Percentiles rank a stretch among this genome's conserved stretches.
Conservation (phyloP, 2,113 vertebrate species). For the Dryoscopus gambensis region DNA sequence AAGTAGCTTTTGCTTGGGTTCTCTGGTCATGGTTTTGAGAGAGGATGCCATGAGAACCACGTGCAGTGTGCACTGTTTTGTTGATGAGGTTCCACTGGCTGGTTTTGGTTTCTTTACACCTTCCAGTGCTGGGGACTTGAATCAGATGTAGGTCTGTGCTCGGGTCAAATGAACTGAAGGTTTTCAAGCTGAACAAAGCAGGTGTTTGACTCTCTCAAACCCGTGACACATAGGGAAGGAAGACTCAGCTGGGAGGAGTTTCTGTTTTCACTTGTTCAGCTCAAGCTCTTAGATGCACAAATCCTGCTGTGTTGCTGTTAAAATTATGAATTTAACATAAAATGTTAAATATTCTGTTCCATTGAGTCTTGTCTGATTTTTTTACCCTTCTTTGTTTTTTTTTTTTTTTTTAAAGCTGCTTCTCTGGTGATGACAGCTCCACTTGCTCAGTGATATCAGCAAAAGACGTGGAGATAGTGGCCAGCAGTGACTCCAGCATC, state of each 20-base stretch:
- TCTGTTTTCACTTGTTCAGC: neutral
- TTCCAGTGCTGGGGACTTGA: neutral
- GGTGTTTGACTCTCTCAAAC: neutral
- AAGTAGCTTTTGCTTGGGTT: neutral
- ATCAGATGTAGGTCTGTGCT: neutral
- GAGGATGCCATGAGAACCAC: neutral
- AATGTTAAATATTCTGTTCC: neutral
- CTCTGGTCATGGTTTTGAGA: neutral
- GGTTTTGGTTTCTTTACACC: neutral
- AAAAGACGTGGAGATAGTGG: slow-evolving; percentile 93
- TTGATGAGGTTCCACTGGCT: neutral
- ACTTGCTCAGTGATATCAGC: slow-evolving; percentile 87
- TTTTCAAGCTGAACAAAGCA: neutral
- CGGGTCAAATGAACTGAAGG: neutral
- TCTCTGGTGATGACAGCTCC: slow-evolving; percentile 91
- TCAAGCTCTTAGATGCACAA: neutral
- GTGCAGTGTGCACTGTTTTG: neutral
- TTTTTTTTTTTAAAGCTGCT: slow-evolving; percentile 72
- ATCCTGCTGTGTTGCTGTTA: neutral
- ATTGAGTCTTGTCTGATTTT: neutral
- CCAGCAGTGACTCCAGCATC: slow-evolving; percentile 96
- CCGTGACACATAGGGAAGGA: rapidly evolving
- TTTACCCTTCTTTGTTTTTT: neutral
- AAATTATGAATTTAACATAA: neutral
- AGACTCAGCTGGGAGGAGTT: neutral